Evolutionary conservation across 2,888 invertebrate species (phyloP).

Genomic region (Pandemis heparana): DNA sequence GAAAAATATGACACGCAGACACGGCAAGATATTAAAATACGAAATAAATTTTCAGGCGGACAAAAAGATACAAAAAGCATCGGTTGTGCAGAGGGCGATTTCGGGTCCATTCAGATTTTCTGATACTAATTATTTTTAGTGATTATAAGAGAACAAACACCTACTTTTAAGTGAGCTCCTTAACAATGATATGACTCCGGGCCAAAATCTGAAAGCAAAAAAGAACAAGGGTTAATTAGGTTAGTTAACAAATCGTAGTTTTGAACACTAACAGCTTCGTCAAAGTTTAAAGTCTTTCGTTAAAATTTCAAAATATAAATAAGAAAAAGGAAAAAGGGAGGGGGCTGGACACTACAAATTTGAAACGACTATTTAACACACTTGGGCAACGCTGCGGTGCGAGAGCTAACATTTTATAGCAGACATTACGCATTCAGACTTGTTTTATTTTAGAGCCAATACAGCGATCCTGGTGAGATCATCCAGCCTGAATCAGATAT

Average conservation of each 20-base stretch:
- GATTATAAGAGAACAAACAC: conserved; percentile 49
- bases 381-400: conserved; percentile 9
- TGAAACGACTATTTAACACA: conserved; percentile 19
- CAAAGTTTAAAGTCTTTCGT: neutral
- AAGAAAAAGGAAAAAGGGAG: neutral
- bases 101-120: conserved; percentile 43
- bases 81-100: conserved; percentile 48
- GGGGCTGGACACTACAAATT: conserved; percentile 15
- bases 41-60: conserved; percentile 68
- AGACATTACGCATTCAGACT: conserved; percentile 27
- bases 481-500: conserved; percentile 9
- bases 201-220: conserved; percentile 78
- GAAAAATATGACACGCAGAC: conserved; percentile 76
- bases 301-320: neutral
- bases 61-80: conserved; percentile 54
- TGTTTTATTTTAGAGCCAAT: conserved; percentile 23
- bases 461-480: conserved; percentile 1
- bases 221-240: conserved; percentile 45
- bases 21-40: conserved; percentile 74
- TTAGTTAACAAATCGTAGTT: neutral
- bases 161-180: conserved; percentile 77
- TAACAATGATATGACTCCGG: conserved; percentile 82
- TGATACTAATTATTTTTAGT: conserved; percentile 49
- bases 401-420: conserved; percentile 15
- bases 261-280: neutral